Conservation (phyloP, 2,113 vertebrate genomes). For the Theristicus caerulescens region DNA sequence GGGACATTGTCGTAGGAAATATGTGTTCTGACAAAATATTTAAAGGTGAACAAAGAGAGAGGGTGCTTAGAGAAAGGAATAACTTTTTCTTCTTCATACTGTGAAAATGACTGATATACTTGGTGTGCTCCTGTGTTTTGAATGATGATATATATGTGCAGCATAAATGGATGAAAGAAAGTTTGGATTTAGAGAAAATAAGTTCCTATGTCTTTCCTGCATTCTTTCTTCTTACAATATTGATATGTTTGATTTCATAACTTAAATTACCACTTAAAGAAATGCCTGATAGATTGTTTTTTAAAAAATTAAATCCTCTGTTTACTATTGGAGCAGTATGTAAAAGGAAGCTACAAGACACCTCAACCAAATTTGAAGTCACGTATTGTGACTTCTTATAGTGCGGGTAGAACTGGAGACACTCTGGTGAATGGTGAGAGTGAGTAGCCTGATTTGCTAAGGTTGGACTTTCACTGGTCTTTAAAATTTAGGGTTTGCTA, state of each 20-base stretch:
- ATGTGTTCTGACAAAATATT: neutral
- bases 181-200: neutral
- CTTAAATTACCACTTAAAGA: neutral
- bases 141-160: neutral
- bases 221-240: neutral
- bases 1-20: neutral
- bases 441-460: neutral
- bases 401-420: neutral
- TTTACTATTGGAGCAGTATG: neutral
- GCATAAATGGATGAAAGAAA: neutral
- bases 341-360: neutral
- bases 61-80: neutral
- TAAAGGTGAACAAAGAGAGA: neutral
- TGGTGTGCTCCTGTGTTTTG: neutral
- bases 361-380: neutral
- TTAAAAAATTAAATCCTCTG: neutral
- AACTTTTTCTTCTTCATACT: neutral
- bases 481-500: neutral
- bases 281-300: neutral
- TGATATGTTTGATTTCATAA: neutral
- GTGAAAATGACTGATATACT: neutral
- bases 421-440: too few relatives aligned
- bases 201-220: neutral
- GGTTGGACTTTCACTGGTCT: neutral
- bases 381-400: rapidly evolving